Conservation (phyloP, 2,113 vertebrate genomes). For the Narcine bancroftii region DNA sequence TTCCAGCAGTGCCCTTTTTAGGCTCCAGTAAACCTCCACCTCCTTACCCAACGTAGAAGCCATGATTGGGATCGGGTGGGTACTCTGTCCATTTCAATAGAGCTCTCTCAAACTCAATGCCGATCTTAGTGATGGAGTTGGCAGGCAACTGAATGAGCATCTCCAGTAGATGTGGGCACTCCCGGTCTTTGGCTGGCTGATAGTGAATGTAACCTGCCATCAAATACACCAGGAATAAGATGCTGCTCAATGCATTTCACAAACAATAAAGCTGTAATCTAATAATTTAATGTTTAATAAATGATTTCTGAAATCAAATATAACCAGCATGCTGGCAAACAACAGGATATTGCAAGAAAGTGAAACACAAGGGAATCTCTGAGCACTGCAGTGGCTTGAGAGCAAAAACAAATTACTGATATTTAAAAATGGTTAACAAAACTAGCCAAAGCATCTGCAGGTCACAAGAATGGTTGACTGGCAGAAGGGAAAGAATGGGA, state of each 20-base stretch:
- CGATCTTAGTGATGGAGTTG: constrained; percentile 84
- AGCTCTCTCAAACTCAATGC: constrained; percentile 89
- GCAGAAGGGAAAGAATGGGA: too few relatives aligned
- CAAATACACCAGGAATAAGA: background rate
- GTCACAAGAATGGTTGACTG: too few relatives aligned
- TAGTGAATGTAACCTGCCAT: constrained; percentile 90
- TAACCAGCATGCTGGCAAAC: constrained; percentile 24
- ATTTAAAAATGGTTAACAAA: background rate
- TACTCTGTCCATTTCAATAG: constrained; percentile 96
- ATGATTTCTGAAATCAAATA: background rate
- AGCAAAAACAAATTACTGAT: background rate
- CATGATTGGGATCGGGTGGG: constrained; percentile 91
- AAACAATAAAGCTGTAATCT: background rate
- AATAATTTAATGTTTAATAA: background rate
- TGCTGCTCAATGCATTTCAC: background rate
- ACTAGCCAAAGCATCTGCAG: background rate
- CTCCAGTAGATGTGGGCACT: constrained; percentile 84
- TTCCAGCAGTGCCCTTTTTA: background rate
- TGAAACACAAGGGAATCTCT: background rate
- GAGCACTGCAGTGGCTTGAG: background rate
- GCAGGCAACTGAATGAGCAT: constrained; percentile 94
- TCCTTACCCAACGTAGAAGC: constrained; percentile 83
- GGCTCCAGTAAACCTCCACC: background rate
- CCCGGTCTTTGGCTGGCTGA: constrained; percentile 84
- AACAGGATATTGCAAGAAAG: background rate